Conservation (phyloP, 2,113 vertebrate genomes). For the Phodopus roborovskii region DNA sequence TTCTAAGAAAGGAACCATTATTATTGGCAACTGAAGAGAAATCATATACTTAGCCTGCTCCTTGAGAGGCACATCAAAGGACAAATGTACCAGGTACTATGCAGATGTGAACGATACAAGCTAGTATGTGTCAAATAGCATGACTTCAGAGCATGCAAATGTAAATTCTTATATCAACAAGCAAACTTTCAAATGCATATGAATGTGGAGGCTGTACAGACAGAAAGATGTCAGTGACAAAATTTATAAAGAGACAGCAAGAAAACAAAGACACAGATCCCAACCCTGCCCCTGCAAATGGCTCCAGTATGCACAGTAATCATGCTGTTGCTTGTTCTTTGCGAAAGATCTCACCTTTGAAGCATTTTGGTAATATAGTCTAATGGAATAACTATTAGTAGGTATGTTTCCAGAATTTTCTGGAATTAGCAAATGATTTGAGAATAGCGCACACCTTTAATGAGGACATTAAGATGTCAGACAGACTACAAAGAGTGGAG, state of each 20-base stretch:
- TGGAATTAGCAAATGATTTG: slow-evolving; percentile 1
- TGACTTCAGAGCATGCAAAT: neutral
- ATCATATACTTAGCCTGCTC: neutral
- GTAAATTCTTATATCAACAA: neutral
- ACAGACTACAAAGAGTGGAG: neutral
- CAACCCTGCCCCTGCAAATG: neutral
- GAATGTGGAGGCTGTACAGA: neutral
- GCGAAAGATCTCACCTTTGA: neutral
- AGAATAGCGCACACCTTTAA: neutral
- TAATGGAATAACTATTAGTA: neutral
- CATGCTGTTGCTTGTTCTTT: neutral
- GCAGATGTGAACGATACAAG: neutral
- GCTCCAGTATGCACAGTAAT: neutral
- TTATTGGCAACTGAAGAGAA: neutral
- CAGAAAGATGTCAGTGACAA: neutral
- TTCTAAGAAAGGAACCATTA: neutral
- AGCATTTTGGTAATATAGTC: neutral
- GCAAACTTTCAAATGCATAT: neutral
- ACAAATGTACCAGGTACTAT: neutral
- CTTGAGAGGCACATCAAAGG: neutral
- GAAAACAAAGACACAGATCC: neutral
- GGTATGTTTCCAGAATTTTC: neutral
- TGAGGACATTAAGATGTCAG: neutral
- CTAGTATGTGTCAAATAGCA: slow-evolving; percentile 2
- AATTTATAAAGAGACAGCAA: neutral